Evolutionary conservation across 2,113 vertebrate genomes (phyloP), one percentile per base, ranked within the genome.

Genomic region (Neogobius melanostomus): DNA sequence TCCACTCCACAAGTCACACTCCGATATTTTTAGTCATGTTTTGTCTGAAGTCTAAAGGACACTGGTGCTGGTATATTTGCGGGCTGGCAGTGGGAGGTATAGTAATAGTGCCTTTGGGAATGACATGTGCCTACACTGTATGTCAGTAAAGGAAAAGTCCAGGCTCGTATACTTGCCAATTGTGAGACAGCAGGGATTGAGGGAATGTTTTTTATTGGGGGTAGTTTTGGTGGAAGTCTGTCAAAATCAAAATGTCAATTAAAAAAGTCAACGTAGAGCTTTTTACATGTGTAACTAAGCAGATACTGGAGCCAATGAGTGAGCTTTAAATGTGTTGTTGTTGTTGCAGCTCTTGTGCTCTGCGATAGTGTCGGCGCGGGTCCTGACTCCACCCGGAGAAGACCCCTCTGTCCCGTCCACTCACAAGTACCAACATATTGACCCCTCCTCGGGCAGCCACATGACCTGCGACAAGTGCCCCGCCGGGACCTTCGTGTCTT

Each of bases 391-490:
- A 51, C 80, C 91, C 42, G 28, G 28, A 36, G 56, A 59, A 17
- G 92, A 92, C 75, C 87, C 91, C 63, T 93, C 91, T 17, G 74
- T 83, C 77, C 91, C 95, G 53, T 88, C 92, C 11, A 71, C 91
- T 17, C 94, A 93, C 74, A 95, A 94, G 54, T 98, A 99, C 81
- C 92, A 67, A 76, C 94, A 98, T 75, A 82, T 89, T 0, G 94
- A 97, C 85, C 93, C 66, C 65, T 75, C 79, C 81, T 95, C 94
- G 1, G 94, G 95, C 66, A 82, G 87, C 81, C 92, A 92, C 86
- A 88, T 97, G 81, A 89, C 91, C 75, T 99, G 97, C n/a, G 93
- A 98, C 90, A 98, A 98, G 87, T 99, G 97, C 91, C 97, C 97
- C 0, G 97, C 96, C 4, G 97, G 97, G 82, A 98, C 95, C 49